Conservation (phyloP, 2,113 vertebrate species). For the Grus americana region DNA sequence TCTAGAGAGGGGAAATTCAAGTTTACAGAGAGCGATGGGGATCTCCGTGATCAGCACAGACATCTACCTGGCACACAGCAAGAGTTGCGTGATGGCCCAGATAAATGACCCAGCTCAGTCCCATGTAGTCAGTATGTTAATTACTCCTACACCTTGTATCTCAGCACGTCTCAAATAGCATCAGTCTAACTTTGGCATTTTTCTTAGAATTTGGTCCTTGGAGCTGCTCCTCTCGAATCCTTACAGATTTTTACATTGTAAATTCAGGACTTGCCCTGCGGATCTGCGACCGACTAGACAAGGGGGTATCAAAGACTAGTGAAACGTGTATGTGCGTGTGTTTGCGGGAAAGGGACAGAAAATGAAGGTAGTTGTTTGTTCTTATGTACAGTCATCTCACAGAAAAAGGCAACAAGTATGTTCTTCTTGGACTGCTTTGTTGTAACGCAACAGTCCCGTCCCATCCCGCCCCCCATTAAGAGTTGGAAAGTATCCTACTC, state of each 20-base stretch:
- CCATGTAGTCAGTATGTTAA: background rate
- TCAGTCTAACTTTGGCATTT: background rate
- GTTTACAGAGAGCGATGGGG: background rate
- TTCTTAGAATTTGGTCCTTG: background rate
- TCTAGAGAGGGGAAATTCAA: background rate
- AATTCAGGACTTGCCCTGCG: background rate
- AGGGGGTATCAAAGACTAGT: background rate
- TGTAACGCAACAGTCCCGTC: background rate
- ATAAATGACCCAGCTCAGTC: background rate
- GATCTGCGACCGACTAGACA: background rate
- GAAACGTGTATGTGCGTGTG: background rate
- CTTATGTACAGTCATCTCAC: background rate
- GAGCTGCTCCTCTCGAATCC: background rate
- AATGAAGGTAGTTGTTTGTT: background rate
- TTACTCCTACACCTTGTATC: background rate
- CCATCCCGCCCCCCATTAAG: background rate
- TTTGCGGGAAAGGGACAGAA: background rate
- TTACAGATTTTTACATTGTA: background rate
- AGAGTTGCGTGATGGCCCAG: background rate
- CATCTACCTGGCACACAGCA: background rate
- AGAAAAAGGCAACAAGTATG: background rate
- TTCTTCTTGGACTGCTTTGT: background rate
- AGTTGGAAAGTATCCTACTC: background rate
- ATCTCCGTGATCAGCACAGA: background rate
- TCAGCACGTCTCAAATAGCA: background rate